A percentile compares a stretch with the other conserved stretches of the same genome.
Conservation (phyloP, 2,888 invertebrate species). For the Strigamia maritima region DNA sequence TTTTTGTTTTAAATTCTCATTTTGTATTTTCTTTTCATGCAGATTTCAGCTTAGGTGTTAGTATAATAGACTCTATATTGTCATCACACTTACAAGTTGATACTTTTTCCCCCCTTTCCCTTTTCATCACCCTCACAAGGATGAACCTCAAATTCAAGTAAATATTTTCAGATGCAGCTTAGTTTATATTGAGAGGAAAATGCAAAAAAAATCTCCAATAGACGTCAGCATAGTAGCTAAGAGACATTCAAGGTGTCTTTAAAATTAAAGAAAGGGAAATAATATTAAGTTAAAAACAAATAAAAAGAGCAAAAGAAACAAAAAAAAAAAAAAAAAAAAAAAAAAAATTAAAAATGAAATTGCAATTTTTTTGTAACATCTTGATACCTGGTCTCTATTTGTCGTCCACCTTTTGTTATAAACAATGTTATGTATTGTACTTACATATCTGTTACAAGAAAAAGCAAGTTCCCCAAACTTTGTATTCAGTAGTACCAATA, state of each 20-base stretch:
- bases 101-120: not conserved
- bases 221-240: conserved; percentile 20
- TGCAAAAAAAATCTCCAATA: conserved; percentile 31
- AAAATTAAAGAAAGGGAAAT: not conserved
- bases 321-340: not conserved
- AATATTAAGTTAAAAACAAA: not conserved
- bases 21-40: conserved; percentile 22
- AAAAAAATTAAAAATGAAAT: not conserved
- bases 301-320: not conserved
- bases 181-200: conserved; percentile 34
- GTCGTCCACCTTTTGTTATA: conserved; percentile 30
- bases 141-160: conserved; percentile 34
- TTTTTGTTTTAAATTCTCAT: not conserved
- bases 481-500: conserved; percentile 32
- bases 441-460: conserved; percentile 34
- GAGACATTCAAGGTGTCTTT: conserved; percentile 32
- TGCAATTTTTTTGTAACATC: conserved; percentile 30
- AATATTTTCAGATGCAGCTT: conserved; percentile 34
- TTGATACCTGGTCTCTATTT: conserved; percentile 34
- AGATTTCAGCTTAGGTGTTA: conserved; percentile 33
- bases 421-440: conserved; percentile 32
- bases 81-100: conserved; percentile 21
- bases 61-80: conserved; percentile 30
- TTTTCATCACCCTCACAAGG: conserved; percentile 31
- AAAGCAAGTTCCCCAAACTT: conserved; percentile 28